phyloP scores from a whole-genome alignment of 2,888 invertebrate genomes.

The Drosophila fulvimacula region DNA sequence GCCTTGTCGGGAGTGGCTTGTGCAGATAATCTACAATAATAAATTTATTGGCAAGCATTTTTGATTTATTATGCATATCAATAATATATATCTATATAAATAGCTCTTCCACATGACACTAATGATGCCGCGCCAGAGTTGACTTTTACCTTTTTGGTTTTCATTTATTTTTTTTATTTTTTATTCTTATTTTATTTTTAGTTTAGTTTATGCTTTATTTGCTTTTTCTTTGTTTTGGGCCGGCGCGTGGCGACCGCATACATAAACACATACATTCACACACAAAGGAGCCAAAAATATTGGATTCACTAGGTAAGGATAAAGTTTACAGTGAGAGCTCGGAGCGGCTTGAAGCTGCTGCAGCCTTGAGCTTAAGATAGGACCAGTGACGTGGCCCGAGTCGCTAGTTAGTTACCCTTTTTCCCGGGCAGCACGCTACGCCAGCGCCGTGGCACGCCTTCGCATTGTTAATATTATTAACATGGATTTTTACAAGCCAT shows the following conservation, averaged over 20 bases:
- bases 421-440: constrained; percentile 36
- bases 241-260: constrained; percentile 30
- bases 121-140: constrained; percentile 60
- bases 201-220: constrained; percentile 16
- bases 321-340: constrained; percentile 33
- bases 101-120: constrained; percentile 66
- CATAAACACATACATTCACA: constrained; percentile 29
- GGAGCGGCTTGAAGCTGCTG: constrained; percentile 16
- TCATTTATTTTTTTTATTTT: constrained; percentile 1
- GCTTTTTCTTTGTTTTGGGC: constrained; percentile 16
- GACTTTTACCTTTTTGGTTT: constrained; percentile 48
- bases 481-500: constrained; percentile 80
- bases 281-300: constrained; percentile 20
- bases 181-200: neutral
- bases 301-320: constrained; percentile 21
- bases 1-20: constrained; percentile 29
- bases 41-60: constrained; percentile 75
- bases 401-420: constrained; percentile 71
- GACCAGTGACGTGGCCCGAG: constrained; percentile 43
- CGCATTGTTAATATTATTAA: constrained; percentile 76
- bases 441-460: constrained; percentile 25
- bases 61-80: constrained; percentile 76
- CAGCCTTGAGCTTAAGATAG: constrained; percentile 53
- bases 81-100: constrained; percentile 65
- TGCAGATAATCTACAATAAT: constrained; percentile 73